These are phyloP conservation scores for Apis cerana DNA, from an alignment of 1,140 invertebrate species.

Conservation along the genomic window DNA sequence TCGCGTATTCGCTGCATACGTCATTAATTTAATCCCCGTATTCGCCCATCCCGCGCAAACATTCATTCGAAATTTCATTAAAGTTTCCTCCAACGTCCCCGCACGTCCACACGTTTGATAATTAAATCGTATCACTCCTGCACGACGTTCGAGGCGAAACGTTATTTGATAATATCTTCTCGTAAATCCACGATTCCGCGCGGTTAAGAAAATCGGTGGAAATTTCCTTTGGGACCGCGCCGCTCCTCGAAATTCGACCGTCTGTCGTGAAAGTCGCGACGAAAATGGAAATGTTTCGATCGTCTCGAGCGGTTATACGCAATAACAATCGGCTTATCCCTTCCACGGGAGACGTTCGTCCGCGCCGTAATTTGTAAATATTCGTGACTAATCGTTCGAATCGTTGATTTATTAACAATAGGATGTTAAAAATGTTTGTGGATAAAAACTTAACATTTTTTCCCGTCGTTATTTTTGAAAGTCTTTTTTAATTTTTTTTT, in stretches of 20 bases:
- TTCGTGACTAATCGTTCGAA: too few species aligned
- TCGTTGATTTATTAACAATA: too few species aligned
- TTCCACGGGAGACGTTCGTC: neutral
- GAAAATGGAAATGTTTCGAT: conserved; percentile 1
- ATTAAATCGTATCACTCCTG: conserved; percentile 1
- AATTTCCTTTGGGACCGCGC: conserved; percentile 14
- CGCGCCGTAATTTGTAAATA: neutral
- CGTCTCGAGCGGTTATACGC: neutral
- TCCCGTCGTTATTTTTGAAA: too few species aligned
- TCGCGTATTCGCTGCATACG: neutral
- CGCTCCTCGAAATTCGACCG: neutral
- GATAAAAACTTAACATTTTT: too few species aligned
- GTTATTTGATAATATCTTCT: conserved; percentile 14
- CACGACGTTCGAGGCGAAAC: neutral
- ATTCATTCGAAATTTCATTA: neutral
- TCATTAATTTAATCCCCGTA: neutral
- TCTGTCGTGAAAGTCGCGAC: conserved; percentile 3
- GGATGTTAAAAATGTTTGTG: too few species aligned
- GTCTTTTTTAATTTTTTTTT: too few species aligned
- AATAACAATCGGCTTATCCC: neutral
- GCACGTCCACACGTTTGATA: neutral
- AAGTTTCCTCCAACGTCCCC: neutral
- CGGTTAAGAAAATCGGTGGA: conserved; percentile 8
- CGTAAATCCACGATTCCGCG: neutral
- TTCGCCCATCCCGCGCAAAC: neutral